Conservation (phyloP, 2,797 vertebrate genomes). For the Dallia pectoralis region DNA sequence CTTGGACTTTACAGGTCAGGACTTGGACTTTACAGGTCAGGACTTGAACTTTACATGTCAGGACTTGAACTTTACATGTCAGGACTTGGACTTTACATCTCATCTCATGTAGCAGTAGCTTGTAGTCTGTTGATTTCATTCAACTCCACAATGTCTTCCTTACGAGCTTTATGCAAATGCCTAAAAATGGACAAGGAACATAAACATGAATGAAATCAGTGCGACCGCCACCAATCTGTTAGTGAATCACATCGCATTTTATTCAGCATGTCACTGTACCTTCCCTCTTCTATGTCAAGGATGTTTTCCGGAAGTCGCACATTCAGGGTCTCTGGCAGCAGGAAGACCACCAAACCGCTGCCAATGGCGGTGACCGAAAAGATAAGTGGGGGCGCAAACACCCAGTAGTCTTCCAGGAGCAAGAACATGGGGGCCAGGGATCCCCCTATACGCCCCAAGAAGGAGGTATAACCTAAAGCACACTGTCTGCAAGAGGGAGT, state of each 20-base stretch:
- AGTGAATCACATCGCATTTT: no score
- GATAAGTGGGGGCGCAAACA: constrained; percentile 53
- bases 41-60: neutral
- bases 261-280: constrained; percentile 27
- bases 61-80: neutral
- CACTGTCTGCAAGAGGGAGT: constrained; percentile 54
- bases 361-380: constrained; percentile 55
- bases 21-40: neutral
- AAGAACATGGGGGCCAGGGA: constrained; percentile 63
- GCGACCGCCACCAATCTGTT: no score
- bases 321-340: constrained; percentile 65
- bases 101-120: neutral
- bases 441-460: constrained; percentile 60
- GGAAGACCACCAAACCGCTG: constrained; percentile 59
- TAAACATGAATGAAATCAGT: neutral
- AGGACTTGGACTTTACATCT: neutral
- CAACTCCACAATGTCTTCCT: constrained; percentile 25
- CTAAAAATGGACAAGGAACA: neutral
- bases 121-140: constrained; percentile 24
- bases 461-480: constrained; percentile 65
- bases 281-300: constrained; percentile 57
- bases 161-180: neutral
- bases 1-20: neutral
- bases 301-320: constrained; percentile 57
- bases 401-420: constrained; percentile 65